Conservation (phyloP, 2,113 vertebrate genomes). For the Plecotus auritus region DNA sequence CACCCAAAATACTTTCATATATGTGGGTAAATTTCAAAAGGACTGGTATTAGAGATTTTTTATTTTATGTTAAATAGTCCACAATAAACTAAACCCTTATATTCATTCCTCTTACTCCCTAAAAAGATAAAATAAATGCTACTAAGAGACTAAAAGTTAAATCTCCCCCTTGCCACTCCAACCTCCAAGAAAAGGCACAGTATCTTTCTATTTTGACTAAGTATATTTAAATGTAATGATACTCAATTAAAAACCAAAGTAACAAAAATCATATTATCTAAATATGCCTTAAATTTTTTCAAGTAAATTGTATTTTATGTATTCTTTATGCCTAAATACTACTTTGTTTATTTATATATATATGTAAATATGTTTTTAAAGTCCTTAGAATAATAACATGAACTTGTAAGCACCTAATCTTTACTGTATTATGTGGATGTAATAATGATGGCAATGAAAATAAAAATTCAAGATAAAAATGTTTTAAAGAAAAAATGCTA, state of each 20-base stretch:
- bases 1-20: not conserved
- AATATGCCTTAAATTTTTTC: conserved; percentile 5
- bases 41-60: not conserved
- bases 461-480: conserved; percentile 1
- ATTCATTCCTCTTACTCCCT: not conserved
- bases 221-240: not conserved
- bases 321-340: not conserved
- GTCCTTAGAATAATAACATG: not conserved
- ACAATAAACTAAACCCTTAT: conserved; percentile 35
- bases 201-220: conserved; percentile 23
- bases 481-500: not conserved
- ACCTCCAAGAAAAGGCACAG: not conserved
- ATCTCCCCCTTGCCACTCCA: not conserved
- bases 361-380: not conserved
- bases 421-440: not conserved
- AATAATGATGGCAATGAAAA: conserved; percentile 26
- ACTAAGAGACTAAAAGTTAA: not conserved
- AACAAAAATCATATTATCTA: not conserved
- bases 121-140: not conserved
- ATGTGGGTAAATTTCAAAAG: not conserved
- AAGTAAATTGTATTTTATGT: not conserved
- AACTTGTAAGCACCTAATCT: not conserved
- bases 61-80: not conserved
- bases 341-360: not conserved
- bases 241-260: not conserved